Evolutionary conservation across 2,888 invertebrate genomes (phyloP).

Genomic region (Harpalus rufipes): DNA sequence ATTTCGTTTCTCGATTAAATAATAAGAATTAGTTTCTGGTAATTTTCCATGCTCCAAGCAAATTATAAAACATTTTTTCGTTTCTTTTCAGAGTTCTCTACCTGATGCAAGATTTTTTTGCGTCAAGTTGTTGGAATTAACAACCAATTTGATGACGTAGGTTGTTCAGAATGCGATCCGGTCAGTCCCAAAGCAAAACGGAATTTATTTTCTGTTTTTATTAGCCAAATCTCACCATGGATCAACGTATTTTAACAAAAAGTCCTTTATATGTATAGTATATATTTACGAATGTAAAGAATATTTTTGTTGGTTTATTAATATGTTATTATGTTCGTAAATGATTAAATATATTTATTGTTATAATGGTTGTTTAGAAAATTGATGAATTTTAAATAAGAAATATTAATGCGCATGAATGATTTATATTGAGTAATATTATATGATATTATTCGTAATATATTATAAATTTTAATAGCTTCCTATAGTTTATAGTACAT

Average conservation of each 20-base stretch:
- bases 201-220: slow-evolving; percentile 8
- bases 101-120: slow-evolving; percentile 12
- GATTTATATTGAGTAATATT: not conserved
- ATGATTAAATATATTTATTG: not conserved
- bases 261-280: not conserved
- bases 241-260: not conserved
- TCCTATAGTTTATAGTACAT: not conserved
- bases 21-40: not conserved
- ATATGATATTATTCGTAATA: not conserved
- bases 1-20: too few relatives aligned
- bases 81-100: slow-evolving; percentile 26
- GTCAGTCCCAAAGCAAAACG: not conserved
- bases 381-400: not conserved
- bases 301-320: not conserved
- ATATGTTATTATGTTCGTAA: not conserved
- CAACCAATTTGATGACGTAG: slow-evolving; percentile 29
- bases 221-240: slow-evolving; percentile 20
- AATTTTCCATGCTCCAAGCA: not conserved
- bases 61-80: not conserved
- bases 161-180: slow-evolving; percentile 22
- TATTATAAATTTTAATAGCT: not conserved
- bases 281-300: not conserved
- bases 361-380: not conserved
- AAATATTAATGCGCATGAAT: not conserved
- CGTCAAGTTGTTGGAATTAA: slow-evolving; percentile 26